Conservation (phyloP, 2,888 invertebrate genomes). For the Diarsia brunnea region DNA sequence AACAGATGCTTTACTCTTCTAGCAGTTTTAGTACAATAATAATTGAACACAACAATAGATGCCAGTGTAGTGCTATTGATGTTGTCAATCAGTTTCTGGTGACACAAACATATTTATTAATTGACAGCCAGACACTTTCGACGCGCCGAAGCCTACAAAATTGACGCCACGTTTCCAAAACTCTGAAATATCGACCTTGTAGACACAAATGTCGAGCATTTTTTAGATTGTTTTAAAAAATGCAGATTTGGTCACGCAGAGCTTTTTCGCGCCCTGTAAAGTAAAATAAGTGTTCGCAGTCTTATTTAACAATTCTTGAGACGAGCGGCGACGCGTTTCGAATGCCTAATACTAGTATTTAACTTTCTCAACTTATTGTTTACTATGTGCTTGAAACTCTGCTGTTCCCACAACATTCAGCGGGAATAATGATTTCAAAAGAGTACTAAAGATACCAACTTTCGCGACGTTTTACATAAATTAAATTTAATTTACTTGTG, state of each 20-base stretch:
- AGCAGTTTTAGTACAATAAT: background rate
- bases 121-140: background rate
- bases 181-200: background rate
- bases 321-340: constrained; percentile 75
- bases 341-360: constrained; percentile 78
- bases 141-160: background rate
- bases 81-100: background rate
- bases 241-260: constrained; percentile 29
- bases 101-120: background rate
- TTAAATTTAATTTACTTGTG: constrained; percentile 68
- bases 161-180: background rate
- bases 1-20: background rate
- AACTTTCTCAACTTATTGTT: constrained; percentile 73
- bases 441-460: constrained; percentile 70
- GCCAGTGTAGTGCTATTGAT: background rate
- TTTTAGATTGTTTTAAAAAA: constrained; percentile 31
- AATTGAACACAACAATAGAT: background rate
- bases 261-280: constrained; percentile 37
- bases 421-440: constrained; percentile 74
- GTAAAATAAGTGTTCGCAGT: constrained; percentile 80
- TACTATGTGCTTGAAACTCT: constrained; percentile 76
- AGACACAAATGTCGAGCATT: background rate
- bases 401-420: constrained; percentile 13
- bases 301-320: constrained; percentile 81
- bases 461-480: constrained; percentile 76